Evolutionary conservation across 2,888 invertebrate genomes (phyloP), one percentile per base, ranked within the genome.

Genomic region (Arrhopalites spinosus): DNA sequence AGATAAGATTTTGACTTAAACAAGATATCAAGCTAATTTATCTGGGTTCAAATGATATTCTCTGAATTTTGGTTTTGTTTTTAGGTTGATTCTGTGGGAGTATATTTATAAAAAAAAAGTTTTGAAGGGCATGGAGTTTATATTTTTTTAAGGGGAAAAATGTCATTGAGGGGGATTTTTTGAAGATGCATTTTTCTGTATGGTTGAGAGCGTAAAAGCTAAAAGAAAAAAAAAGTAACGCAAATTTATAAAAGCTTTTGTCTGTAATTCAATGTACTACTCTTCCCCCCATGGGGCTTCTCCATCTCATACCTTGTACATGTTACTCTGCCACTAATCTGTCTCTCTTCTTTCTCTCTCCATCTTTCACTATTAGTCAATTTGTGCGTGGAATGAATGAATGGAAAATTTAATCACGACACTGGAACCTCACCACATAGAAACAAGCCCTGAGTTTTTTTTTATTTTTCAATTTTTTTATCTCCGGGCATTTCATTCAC

Each of bases 201-300:
- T 20, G 20, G 11, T 66, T 36, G 43, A 43, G 30, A 53, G 29
- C 43, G 69, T 29, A 25, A 69, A 69, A 56, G 56, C 56, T 36
- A 11, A 11, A 11, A 36, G 36, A 36, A 36, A 11, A 36, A 11
- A 36, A 11, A 36, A 11, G n/a, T n/a, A 36, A 36, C 5, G 36
- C 56, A 56, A 70, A 70, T 56, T 59, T 71, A 59, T 71, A 71
- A 71, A 71, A 71, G 71, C 71, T 71, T 71, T 71, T 71, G 71
- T 71, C 43, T 71, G 71, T 71, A 59, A 59, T 71, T 71, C 71
- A 36, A 23, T 59, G 71, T 71, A 61, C 43, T 59, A 36, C 43
- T n/a, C n/a, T n/a, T 29, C 36, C 61, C 71, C 71, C 56, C 23
- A 43, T 43, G 71, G 71, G 69, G 71, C 36, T 59, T 17, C 20